Evolutionary conservation across 2,797 vertebrate genomes (phyloP), one percentile per base, ranked within the genome.

Genomic region (Muscicapa striata): DNA sequence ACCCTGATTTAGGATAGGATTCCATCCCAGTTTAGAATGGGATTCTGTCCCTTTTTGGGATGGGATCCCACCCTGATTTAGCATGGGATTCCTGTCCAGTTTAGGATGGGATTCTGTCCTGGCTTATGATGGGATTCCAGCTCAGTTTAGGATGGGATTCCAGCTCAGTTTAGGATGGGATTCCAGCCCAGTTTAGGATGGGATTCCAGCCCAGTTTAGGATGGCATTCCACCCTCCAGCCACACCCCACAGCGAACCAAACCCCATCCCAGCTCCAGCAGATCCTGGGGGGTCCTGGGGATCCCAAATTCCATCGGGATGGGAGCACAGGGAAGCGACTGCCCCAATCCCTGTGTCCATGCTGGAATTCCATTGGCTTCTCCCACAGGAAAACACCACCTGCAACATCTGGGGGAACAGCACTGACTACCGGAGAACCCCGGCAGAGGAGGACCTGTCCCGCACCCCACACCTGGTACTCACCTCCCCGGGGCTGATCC

Each of bases 391-490:
- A 48, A 97, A 97, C 64, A 59, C 66, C 0, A 96, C 84, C 67
- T 98, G 98, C 87, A 95, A 51, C 43, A 20, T 97, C 51, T 96
- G 97, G 96, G 98, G 98, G 5, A 98, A 98, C 88, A 96, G 46
- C 94, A 98, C 98, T 0, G 98, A 98, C 83, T 98, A 98, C 89
- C 87, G 94, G 13, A 89, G 72, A 8, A 58, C 83, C 1, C 98
- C 98, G 0, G 45, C 68, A 0, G 97, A 97, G 17, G 99, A 99
- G 85, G 99, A 99, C 83, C 96, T 99, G 41, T 96, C 98, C 30
- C 98, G 84, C 21, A 95, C 98, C 79, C 98, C 98, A 6, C 99
- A 98, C 76, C 97, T 99, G 99, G 99, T 99, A 98, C 11, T 87
- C 15, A 0, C 36, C 29, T 5, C 13, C 11, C 0, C 0, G 8